Base-by-base conservation (phyloP, 1,140 invertebrate species). In the Drosophila hydei region DNA sequence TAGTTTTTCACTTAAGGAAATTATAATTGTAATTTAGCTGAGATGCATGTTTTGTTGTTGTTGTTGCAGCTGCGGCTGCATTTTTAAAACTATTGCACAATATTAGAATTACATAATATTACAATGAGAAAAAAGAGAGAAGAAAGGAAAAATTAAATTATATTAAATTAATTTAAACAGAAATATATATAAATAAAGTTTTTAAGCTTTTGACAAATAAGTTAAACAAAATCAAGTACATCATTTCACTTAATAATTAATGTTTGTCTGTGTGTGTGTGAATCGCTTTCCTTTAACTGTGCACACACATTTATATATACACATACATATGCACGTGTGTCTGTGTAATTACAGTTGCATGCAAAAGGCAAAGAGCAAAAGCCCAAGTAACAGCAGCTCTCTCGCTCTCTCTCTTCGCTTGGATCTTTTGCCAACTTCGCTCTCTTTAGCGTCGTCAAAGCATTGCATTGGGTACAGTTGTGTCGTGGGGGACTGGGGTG, bases 31-130 rank as follows among this genome's bases (percentile, higher is more conserved):
- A 79, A 79, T 75, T 70, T 64, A 52, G 62, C 59, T 85, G 80
- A 83, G 79, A 83, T 83, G 67, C 79, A 64, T 78, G 76, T 77
- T 69, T 69, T 78, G 47, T 55, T 72, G 59, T 56, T 79, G 76
- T 38, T 75, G 60, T 23, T 61, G 69, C 50, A 73, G 73, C 45
- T 61, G 56, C 23, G 76, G 47, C 45, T 79, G 80, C 80, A 85
- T 62, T 77, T 33, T 84, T 79, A 85, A 84, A 85, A 85, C 81
- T 85, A 85, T 85, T 85, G 81, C 81, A 85, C 81, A 85, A 80
- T 73, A 80, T 87, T 87, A 85, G 52, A 85, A 80, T 75, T 85
- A 85, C 71, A 62, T 84, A 87, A 64, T 61, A 76, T 76, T 58
- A 58, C 11, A 33, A 33, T 27, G 27, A 27, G 1, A 27, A 33